Percentiles rank a stretch among this genome's conserved stretches.
Evolutionary conservation across 2,797 vertebrate species (phyloP).

Genomic region (Columba guinea): DNA sequence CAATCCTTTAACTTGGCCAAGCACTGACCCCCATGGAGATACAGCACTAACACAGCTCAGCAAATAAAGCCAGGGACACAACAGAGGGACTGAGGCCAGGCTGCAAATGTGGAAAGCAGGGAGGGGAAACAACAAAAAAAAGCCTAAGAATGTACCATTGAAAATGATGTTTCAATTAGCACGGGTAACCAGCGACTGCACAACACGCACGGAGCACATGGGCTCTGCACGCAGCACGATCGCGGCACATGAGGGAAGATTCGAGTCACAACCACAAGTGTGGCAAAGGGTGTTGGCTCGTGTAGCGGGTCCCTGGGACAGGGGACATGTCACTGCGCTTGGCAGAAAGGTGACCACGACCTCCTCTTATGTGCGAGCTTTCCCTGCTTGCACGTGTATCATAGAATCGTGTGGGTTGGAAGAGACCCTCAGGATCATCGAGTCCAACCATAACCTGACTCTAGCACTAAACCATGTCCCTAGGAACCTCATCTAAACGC

Average conservation of each 20-base stretch:
- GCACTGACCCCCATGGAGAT: rapidly evolving
- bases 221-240: neutral
- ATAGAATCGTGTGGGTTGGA: too few relatives aligned
- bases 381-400: rapidly evolving
- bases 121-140: neutral
- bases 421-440: too few relatives aligned
- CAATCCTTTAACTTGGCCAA: neutral
- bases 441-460: too few relatives aligned
- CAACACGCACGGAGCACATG: conserved; percentile 21
- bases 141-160: conserved; percentile 3
- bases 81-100: neutral
- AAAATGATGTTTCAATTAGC: conserved; percentile 48
- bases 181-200: neutral
- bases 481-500: too few relatives aligned
- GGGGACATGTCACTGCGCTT: rapidly evolving
- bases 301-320: neutral
- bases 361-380: rapidly evolving
- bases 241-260: neutral
- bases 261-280: neutral
- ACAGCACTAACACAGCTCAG: neutral
- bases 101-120: neutral
- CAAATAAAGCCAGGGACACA: neutral
- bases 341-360: rapidly evolving
- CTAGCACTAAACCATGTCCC: too few relatives aligned
- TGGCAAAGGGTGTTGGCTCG: neutral